Evolutionary conservation across 2,888 invertebrate genomes (phyloP).

Genomic region (Steinernema carpocapsae): DNA sequence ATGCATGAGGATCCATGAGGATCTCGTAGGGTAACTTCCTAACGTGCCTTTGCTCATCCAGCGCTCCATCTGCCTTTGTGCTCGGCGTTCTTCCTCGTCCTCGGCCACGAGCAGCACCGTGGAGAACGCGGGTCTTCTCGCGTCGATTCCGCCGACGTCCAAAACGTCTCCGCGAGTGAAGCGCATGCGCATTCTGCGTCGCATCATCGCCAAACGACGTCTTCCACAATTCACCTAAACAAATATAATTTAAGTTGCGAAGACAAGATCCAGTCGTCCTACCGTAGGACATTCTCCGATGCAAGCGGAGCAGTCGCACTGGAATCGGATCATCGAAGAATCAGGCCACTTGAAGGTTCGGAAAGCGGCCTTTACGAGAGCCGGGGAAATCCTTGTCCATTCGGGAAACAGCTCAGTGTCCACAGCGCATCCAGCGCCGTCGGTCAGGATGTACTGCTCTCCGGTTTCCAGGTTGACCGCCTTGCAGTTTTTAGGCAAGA

Average conservation of each 20-base stretch:
- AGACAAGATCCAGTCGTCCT: neutral
- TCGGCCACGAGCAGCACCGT: slow-evolving; percentile 42
- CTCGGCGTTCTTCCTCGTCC: slow-evolving; percentile 41
- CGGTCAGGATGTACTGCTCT: slow-evolving; percentile 66
- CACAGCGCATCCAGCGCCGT: slow-evolving; percentile 67
- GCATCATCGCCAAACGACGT: slow-evolving; percentile 36
- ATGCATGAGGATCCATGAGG: too few species aligned
- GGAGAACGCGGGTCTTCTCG: slow-evolving; percentile 40
- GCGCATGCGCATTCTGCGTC: slow-evolving; percentile 39
- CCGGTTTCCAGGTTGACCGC: slow-evolving; percentile 68
- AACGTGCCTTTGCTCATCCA: slow-evolving; percentile 36
- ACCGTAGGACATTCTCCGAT: slow-evolving; percentile 57
- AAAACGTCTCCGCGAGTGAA: slow-evolving; percentile 40
- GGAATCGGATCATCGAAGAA: slow-evolving; percentile 67
- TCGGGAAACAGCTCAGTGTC: slow-evolving; percentile 68
- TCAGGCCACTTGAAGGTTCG: slow-evolving; percentile 69
- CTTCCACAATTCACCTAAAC: slow-evolving; percentile 41
- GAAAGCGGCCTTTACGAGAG: slow-evolving; percentile 54
- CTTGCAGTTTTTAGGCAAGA: slow-evolving; percentile 66
- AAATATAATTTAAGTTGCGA: neutral
- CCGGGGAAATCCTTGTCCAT: slow-evolving; percentile 51
- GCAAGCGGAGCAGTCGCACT: slow-evolving; percentile 67
- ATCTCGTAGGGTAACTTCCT: too few species aligned
- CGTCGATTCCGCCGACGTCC: slow-evolving; percentile 28
- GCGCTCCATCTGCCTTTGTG: slow-evolving; percentile 42